A percentile compares a stretch with the other conserved stretches of the same genome.
Evolutionary conservation across 2,797 vertebrate genomes (phyloP).

Genomic region (Thripadectes ignobilis): DNA sequence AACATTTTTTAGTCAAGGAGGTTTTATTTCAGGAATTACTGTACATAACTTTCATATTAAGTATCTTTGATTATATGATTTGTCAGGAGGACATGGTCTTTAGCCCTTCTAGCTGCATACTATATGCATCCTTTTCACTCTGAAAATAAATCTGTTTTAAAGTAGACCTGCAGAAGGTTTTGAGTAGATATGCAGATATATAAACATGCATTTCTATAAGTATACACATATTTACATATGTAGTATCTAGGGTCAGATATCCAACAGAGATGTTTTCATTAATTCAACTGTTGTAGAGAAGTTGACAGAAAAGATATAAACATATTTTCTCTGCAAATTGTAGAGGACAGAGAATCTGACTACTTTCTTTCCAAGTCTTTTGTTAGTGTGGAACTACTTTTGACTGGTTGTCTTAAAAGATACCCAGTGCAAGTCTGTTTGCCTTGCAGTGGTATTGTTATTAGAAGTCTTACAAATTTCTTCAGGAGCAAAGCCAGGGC

Average conservation of each 20-base stretch:
- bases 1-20: not conserved
- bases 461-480: not conserved
- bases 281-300: not conserved
- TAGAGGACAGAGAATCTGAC: not conserved
- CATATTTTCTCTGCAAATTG: not conserved
- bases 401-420: not conserved
- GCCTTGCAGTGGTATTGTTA: not conserved
- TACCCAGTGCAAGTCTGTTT: not conserved
- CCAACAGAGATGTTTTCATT: not conserved
- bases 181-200: not conserved
- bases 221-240: not conserved
- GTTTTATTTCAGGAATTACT: not conserved
- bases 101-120: not conserved
- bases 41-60: not conserved
- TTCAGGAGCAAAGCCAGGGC: not conserved
- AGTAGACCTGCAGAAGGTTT: not conserved
- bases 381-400: not conserved
- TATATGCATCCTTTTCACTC: not conserved
- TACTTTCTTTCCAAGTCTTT: not conserved
- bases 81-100: not conserved
- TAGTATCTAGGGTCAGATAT: not conserved
- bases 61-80: not conserved
- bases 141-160: not conserved
- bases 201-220: not conserved
- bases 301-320: not conserved